Evolutionary conservation across 2,797 vertebrate genomes (phyloP), one percentile per base, ranked within the genome.

Genomic region (Cossypha niveicapilla): DNA sequence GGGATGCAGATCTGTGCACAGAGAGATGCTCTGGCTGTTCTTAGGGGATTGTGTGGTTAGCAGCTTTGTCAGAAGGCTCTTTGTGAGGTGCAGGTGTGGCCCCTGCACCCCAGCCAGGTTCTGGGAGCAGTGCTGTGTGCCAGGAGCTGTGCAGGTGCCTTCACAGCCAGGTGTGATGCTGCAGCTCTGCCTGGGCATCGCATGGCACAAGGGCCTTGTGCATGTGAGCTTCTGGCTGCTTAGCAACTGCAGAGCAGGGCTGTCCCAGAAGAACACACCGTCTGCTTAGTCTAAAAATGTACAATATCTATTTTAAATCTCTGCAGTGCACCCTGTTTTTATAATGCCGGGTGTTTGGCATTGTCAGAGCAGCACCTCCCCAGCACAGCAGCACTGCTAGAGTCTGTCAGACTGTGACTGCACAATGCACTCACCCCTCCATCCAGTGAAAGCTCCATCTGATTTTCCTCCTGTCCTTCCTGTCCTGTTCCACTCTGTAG

Each of bases 261-360:
- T 91, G 66, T 92, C 83, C 91, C 89, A 58, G 53, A 77, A 71
- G 80, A 79, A 8, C 70, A 67, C 10, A 7, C 91, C 1, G 50
- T 78, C 93, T 93, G 83, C 70, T 92, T 83, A 35, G 72, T 76
- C 77, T 89, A 7, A 61, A 86, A 89, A 74, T 86, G 78, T 86
- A 90, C 82, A 92, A 77, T 28, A 27, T 3, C 57, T 34, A 23
- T 78, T 86, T 74, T 34, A 76, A 86, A 81, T 50, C 57, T 81
- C 27, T 54, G 22, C 42, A 58, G 41, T 51, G 7, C 16, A 44
- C 67, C 32, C 34, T 68, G 39, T 30, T 84, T 90, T 83, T 56
- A 13, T 30, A 68, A 23, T 8, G 13, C 56, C 41, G 7, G 22
- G n/a, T 75, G 51, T 39, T 62, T 83, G 82, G 63, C 79, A 12